Percentiles rank a stretch among this genome's conserved stretches.
These are phyloP conservation scores for Colistium nudipinnis DNA, from an alignment of 2,113 vertebrate species.

Conservation along the genomic window DNA sequence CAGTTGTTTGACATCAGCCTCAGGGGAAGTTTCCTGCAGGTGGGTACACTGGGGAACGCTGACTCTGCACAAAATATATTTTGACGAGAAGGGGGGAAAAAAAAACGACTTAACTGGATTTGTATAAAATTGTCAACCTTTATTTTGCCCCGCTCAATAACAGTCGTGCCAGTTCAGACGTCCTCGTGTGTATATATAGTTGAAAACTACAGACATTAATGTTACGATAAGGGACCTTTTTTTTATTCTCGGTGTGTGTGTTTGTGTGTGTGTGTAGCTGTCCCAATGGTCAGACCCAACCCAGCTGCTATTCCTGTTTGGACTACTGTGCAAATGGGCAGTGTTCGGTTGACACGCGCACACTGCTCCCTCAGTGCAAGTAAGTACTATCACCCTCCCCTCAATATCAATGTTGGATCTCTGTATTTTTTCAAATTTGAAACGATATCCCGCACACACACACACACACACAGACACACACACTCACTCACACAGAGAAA, in stretches of 20 bases:
- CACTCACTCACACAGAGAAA: too few species aligned
- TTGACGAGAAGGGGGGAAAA: too few species aligned
- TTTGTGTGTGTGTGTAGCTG: constrained; percentile 80
- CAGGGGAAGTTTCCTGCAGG: constrained; percentile 88
- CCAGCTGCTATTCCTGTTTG: constrained; percentile 89
- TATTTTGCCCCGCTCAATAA: background rate
- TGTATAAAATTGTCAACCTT: constrained; percentile 3
- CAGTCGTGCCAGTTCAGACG: background rate
- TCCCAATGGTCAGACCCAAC: constrained; percentile 82
- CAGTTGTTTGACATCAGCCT: constrained; percentile 80
- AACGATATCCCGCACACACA: too few species aligned
- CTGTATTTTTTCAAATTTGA: too few species aligned
- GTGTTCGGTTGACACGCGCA: constrained; percentile 85
- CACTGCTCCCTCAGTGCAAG: constrained; percentile 90
- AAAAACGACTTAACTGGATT: background rate
- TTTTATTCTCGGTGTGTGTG: constrained; percentile 13
- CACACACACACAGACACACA: background rate
- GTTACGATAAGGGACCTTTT: background rate
- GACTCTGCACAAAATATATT: background rate
- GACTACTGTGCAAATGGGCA: constrained; percentile 88
- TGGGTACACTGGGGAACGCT: constrained; percentile 48
- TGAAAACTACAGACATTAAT: background rate
- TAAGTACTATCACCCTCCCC: constrained; percentile 73
- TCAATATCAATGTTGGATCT: too few species aligned
- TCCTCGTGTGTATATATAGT: background rate